These are phyloP conservation scores for Notodonta dromedarius DNA, from an alignment of 2,888 invertebrate species.

Conservation along the genomic window DNA sequence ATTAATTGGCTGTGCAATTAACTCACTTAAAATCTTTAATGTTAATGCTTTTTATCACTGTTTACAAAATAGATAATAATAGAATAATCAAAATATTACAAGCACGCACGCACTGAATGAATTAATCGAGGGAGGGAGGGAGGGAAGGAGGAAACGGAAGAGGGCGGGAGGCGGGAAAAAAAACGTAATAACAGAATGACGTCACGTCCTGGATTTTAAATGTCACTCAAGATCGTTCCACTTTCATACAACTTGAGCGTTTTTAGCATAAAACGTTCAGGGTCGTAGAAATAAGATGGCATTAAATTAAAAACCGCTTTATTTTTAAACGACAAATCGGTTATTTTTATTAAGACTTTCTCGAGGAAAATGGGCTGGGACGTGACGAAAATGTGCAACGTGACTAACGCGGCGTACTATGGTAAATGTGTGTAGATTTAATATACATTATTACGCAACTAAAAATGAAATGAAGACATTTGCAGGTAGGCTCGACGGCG, in stretches of 20 bases:
- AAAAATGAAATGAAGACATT: slow-evolving; percentile 51
- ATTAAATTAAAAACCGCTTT: slow-evolving; percentile 5
- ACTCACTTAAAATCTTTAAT: neutral
- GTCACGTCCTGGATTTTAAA: slow-evolving; percentile 43
- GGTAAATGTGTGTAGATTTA: slow-evolving; percentile 30
- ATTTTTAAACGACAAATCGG: neutral
- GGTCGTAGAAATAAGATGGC: slow-evolving; percentile 22
- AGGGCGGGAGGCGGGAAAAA: neutral
- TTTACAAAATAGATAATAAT: no score
- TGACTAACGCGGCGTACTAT: slow-evolving; percentile 41
- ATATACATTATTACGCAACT: slow-evolving; percentile 70
- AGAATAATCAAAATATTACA: no score
- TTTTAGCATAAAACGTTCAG: slow-evolving; percentile 34
- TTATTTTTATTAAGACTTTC: neutral
- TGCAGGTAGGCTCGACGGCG: slow-evolving; percentile 38
- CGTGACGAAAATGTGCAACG: slow-evolving; percentile 22
- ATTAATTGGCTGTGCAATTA: neutral
- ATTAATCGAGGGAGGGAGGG: neutral
- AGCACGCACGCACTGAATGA: neutral
- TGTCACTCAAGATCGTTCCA: slow-evolving; percentile 19
- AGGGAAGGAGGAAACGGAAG: neutral
- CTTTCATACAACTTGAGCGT: slow-evolving; percentile 21
- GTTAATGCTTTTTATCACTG: no score
- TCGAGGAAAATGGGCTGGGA: slow-evolving; percentile 10
- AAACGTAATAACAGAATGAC: slow-evolving; percentile 33